Evolutionary conservation across 2,113 vertebrate genomes (phyloP).

Genomic region (Zosterops lateralis): DNA sequence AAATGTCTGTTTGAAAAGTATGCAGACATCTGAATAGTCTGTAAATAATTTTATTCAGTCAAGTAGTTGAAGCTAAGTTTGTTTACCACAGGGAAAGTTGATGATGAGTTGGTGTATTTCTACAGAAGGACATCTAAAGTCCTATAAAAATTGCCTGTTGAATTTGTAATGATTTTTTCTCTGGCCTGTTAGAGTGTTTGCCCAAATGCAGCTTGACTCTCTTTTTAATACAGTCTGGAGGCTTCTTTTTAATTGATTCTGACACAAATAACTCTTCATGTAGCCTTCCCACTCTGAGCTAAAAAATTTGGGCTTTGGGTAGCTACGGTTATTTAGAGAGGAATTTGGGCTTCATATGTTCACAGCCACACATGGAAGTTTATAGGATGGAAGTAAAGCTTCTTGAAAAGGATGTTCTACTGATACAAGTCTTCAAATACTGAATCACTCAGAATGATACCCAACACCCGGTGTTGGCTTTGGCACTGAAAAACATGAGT

Average conservation of each 20-base stretch:
- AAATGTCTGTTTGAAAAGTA: neutral
- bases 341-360: neutral
- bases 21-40: neutral
- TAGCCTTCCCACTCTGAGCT: neutral
- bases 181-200: neutral
- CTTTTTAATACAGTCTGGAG: neutral
- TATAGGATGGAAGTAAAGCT: neutral
- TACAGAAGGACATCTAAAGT: neutral
- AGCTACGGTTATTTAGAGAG: neutral
- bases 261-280: neutral
- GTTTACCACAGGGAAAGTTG: neutral
- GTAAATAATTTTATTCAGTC: neutral
- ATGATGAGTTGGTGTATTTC: neutral
- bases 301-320: neutral
- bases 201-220: neutral
- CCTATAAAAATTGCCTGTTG: neutral
- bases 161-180: neutral
- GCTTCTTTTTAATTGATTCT: neutral
- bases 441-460: neutral
- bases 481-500: neutral
- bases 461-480: neutral
- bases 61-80: neutral
- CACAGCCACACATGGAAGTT: neutral
- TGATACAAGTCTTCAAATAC: neutral
- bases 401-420: neutral